Conservation (phyloP, 2,888 invertebrate species). For the Hyalella azteca region DNA sequence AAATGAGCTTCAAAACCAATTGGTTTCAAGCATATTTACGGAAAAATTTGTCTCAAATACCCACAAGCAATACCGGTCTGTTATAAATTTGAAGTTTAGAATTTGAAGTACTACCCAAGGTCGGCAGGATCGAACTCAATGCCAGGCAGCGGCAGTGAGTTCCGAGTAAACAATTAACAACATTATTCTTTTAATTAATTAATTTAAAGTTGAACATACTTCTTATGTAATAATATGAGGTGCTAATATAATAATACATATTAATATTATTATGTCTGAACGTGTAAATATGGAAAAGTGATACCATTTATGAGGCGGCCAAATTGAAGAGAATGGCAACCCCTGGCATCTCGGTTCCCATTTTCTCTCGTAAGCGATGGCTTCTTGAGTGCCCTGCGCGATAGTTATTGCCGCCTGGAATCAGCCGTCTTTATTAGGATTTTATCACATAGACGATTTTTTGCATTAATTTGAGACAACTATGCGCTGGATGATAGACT, state of each 20-base stretch:
- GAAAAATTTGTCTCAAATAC: too few species aligned
- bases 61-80: too few species aligned
- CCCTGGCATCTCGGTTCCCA: slow-evolving; percentile 26
- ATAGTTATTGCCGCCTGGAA: slow-evolving; percentile 24
- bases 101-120: slow-evolving; percentile 25
- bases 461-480: slow-evolving; percentile 14
- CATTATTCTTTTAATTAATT: too few species aligned
- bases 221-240: too few species aligned
- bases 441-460: slow-evolving; percentile 27
- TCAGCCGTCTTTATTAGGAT: slow-evolving; percentile 34
- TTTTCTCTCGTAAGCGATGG: slow-evolving; percentile 31
- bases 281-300: too few species aligned
- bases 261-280: too few species aligned
- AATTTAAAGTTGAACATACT: too few species aligned
- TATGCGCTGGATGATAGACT: background rate
- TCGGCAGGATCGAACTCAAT: background rate
- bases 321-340: background rate
- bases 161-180: too few species aligned
- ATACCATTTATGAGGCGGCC: too few species aligned
- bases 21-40: too few species aligned
- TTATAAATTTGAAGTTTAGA: background rate
- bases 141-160: background rate
- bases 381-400: slow-evolving; percentile 12
- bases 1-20: too few species aligned
- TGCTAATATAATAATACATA: too few species aligned